phyloP scores from a whole-genome alignment of 2,888 invertebrate genomes.

The Polydrusus cervinus region DNA sequence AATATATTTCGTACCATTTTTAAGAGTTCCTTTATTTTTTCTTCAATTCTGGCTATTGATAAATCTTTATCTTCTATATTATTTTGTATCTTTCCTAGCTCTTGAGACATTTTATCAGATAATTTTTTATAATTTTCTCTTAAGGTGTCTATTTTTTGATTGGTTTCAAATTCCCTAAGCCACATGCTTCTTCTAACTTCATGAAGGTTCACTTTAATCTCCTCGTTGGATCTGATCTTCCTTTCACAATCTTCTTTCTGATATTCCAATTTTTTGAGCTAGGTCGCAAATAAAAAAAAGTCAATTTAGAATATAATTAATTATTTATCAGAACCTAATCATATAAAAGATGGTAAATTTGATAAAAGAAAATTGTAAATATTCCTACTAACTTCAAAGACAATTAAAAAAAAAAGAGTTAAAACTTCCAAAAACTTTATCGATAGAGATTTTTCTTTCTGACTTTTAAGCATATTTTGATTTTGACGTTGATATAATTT shows the following conservation, averaged over 20 bases:
- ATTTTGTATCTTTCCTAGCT: constrained; percentile 35
- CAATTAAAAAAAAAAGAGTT: too few species aligned
- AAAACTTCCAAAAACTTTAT: too few species aligned
- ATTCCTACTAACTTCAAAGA: too few species aligned
- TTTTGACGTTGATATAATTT: too few species aligned
- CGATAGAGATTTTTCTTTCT: too few species aligned
- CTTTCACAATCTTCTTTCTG: constrained; percentile 50
- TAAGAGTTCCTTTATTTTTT: constrained; percentile 42
- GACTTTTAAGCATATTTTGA: too few species aligned
- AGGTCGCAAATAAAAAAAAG: neutral
- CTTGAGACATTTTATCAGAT: constrained; percentile 42
- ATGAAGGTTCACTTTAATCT: constrained; percentile 50
- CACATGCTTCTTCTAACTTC: constrained; percentile 54
- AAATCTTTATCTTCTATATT: constrained; percentile 53
- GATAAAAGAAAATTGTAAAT: too few species aligned
- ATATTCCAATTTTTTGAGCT: constrained; percentile 49
- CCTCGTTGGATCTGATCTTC: constrained; percentile 52
- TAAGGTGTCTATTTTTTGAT: constrained; percentile 42
- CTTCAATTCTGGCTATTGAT: constrained; percentile 44
- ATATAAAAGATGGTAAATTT: too few species aligned
- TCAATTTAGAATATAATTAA: neutral
- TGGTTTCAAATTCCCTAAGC: constrained; percentile 50
- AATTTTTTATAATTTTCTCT: constrained; percentile 47
- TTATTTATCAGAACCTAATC: too few species aligned
- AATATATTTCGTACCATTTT: constrained; percentile 30